Conservation (phyloP, 2,113 vertebrate genomes). For the Apteryx owenii region DNA sequence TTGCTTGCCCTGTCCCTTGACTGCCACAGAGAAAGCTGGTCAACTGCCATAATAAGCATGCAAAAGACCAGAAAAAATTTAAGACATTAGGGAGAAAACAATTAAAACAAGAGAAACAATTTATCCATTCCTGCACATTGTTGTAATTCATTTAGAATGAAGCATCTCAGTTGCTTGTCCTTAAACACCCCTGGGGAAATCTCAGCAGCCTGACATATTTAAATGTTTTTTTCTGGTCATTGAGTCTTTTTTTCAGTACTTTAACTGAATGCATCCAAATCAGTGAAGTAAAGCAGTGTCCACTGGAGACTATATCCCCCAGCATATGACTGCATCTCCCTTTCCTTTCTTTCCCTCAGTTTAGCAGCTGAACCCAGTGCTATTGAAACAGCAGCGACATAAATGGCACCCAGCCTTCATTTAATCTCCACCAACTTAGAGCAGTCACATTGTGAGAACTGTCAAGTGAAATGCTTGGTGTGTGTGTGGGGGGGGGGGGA, state of each 20-base stretch:
- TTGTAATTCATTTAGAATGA: constrained; percentile 28
- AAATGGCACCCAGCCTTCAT: not conserved
- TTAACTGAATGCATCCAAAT: not conserved
- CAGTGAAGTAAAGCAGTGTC: not conserved
- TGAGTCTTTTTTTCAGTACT: not conserved
- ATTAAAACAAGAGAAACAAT: not conserved
- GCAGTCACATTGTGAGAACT: not conserved
- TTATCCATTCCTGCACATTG: not conserved
- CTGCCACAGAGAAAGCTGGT: not conserved
- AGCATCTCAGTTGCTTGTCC: constrained; percentile 3
- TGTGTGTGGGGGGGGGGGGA: too few species aligned
- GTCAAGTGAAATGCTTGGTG: not conserved
- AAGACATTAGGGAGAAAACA: constrained; percentile 1
- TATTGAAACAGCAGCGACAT: not conserved
- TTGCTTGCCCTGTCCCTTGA: not conserved
- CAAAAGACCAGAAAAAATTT: not conserved
- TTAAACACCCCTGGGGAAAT: not conserved
- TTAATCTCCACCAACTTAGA: not conserved
- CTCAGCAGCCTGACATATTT: not conserved
- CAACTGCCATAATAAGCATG: not conserved
- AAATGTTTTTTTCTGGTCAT: not conserved
- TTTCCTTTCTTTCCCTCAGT: not conserved
- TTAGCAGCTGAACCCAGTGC: not conserved
- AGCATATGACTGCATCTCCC: rapidly evolving
- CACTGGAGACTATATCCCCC: not conserved